A percentile compares a stretch with the other conserved stretches of the same genome.
Evolutionary conservation across 1,140 invertebrate genomes (phyloP).

Genomic region (Drosophila varians): DNA sequence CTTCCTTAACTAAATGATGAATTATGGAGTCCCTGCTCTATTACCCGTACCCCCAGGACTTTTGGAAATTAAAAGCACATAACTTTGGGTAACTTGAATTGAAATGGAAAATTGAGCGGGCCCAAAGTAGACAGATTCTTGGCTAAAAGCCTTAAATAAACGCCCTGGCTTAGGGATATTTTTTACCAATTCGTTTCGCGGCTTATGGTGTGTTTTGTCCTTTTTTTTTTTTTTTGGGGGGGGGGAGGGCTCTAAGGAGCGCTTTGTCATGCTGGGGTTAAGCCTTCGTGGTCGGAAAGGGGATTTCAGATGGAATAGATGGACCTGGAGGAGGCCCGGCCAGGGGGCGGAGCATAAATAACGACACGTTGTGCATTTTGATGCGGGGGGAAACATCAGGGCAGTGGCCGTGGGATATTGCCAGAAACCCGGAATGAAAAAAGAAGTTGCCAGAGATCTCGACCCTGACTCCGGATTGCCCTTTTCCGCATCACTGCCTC

Average conservation of each 20-base stretch:
- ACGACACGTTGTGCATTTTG: conserved; percentile 78
- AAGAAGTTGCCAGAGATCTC: conserved; percentile 4
- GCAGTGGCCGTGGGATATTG: too few species aligned
- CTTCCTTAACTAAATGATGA: not conserved
- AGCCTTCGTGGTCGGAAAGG: conserved; percentile 37
- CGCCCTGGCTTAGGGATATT: conserved; percentile 1
- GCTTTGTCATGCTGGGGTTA: conserved; percentile 50
- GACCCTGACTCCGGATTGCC: conserved; percentile 42
- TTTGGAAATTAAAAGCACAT: not conserved
- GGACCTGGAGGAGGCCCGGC: too few species aligned
- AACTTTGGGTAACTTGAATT: not conserved
- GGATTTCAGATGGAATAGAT: conserved; percentile 21
- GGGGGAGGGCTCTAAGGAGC: conserved; percentile 12
- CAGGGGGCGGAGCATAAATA: conserved; percentile 57
- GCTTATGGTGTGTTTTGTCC: conserved; percentile 37
- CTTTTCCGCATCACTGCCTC: conserved; percentile 72
- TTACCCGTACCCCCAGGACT: not conserved
- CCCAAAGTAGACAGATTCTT: not conserved
- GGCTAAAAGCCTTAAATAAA: not conserved
- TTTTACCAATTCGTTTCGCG: conserved; percentile 36
- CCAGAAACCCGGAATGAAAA: not conserved
- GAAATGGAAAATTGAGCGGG: not conserved
- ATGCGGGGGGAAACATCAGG: too few species aligned
- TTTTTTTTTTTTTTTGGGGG: conserved; percentile 30
- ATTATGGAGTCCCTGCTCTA: not conserved